Evolutionary conservation across 1,140 invertebrate species (phyloP).

Genomic region (Hyposmocoma kahamanoa): DNA sequence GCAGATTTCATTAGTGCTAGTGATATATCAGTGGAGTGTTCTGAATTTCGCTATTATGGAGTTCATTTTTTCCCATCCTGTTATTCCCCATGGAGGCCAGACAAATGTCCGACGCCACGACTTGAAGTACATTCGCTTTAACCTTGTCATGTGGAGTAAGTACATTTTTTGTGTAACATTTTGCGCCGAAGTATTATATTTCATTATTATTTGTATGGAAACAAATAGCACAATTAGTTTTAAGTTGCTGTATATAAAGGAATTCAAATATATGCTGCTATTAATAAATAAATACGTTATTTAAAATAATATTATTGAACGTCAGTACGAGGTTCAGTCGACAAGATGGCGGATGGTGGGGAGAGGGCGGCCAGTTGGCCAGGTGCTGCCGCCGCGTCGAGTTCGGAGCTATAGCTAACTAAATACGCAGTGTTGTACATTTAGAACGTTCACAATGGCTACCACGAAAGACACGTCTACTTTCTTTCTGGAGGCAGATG

Average conservation of each 20-base stretch:
- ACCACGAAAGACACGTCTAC: constrained; percentile 89
- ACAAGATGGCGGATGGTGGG: constrained; percentile 70
- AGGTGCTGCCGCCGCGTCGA: constrained; percentile 74
- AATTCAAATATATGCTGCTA: constrained; percentile 9
- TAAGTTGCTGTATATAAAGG: background rate
- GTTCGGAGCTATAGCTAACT: constrained; percentile 73
- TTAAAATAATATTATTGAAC: constrained; percentile 67
- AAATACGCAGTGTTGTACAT: constrained; percentile 72
- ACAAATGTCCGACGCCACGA: constrained; percentile 60
- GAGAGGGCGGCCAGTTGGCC: constrained; percentile 70
- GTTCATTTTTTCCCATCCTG: constrained; percentile 51
- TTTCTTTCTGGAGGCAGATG: constrained; percentile 92
- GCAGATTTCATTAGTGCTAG: constrained; percentile 24
- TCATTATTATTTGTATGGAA: background rate
- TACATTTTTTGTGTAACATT: constrained; percentile 52
- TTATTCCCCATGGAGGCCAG: constrained; percentile 57
- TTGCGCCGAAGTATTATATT: constrained; percentile 1
- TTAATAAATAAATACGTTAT: constrained; percentile 27
- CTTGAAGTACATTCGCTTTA: constrained; percentile 56
- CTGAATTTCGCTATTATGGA: constrained; percentile 42
- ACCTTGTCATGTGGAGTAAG: constrained; percentile 65
- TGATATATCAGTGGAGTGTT: constrained; percentile 34
- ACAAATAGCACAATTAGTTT: background rate
- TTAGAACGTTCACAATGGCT: constrained; percentile 83
- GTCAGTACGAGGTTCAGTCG: constrained; percentile 60